A percentile compares a stretch with the other conserved stretches of the same genome.
Evolutionary conservation across 2,797 vertebrate genomes (phyloP).

Genomic region (Perdix hodgsoniae): DNA sequence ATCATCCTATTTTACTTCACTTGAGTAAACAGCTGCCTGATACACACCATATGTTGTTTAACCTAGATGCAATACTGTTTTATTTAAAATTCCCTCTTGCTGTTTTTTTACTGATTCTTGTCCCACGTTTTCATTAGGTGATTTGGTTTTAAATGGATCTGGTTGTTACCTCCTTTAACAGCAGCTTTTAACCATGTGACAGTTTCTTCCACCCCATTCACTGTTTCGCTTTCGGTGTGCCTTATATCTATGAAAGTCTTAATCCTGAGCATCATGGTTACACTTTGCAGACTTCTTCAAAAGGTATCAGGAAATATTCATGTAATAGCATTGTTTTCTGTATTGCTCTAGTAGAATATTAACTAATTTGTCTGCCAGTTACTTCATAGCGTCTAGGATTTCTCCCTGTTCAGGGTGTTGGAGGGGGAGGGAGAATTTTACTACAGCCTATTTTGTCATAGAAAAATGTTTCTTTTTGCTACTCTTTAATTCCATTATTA

Average conservation of each 20-base stretch:
- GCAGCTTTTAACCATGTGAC: neutral
- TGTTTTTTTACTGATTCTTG: neutral
- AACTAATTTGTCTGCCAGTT: neutral
- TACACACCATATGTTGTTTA: constrained; percentile 45
- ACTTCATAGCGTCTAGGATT: neutral
- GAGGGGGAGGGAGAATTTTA: neutral
- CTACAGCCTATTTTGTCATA: neutral
- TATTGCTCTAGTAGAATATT: neutral
- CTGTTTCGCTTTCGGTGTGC: fast-evolving
- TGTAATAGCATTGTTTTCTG: neutral
- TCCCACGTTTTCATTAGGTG: neutral
- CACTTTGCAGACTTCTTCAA: neutral
- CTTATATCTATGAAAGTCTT: neutral
- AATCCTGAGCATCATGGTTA: neutral
- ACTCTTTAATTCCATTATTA: neutral
- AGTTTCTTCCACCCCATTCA: neutral
- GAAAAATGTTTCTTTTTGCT: neutral
- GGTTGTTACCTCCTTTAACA: neutral
- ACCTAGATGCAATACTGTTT: neutral
- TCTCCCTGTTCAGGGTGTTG: neutral
- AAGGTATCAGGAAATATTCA: neutral
- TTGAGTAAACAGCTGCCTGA: constrained; percentile 1
- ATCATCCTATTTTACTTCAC: neutral
- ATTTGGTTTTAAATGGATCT: constrained; percentile 1
- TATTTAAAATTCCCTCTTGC: constrained; percentile 12